Evolutionary conservation across 2,797 vertebrate genomes (phyloP).

Genomic region (Premnoplex brunnescens): DNA sequence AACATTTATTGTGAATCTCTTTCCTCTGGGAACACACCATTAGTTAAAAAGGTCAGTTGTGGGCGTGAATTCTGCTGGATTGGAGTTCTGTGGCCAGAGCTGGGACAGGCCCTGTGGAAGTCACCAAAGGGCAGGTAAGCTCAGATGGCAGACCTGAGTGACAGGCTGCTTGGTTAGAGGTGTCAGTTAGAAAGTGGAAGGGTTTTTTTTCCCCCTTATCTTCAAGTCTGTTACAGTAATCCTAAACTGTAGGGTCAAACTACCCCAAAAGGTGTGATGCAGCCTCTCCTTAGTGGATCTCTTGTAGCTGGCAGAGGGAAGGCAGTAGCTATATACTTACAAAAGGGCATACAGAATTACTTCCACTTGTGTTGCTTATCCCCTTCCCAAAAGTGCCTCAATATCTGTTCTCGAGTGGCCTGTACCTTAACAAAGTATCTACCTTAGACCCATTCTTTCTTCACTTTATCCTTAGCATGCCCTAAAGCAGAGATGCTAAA

Average conservation of each 20-base stretch:
- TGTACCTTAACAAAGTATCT: constrained; percentile 33
- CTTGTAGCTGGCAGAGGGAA: background rate
- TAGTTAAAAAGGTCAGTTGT: background rate
- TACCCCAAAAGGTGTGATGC: fast-evolving
- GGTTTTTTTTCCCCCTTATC: fast-evolving
- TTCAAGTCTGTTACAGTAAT: background rate
- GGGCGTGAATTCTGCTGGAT: background rate
- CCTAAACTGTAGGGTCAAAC: background rate
- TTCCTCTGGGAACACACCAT: background rate
- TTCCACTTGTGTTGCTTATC: background rate
- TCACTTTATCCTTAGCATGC: background rate
- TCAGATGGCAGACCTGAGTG: background rate
- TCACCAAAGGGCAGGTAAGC: background rate
- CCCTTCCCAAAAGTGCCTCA: constrained; percentile 67
- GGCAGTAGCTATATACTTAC: background rate
- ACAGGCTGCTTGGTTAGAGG: background rate
- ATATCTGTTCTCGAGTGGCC: constrained; percentile 49
- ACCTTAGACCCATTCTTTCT: constrained; percentile 27
- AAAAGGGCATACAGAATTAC: background rate
- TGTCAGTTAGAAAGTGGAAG: background rate
- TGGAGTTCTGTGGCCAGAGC: background rate
- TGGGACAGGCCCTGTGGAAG: background rate
- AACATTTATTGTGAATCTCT: fast-evolving
- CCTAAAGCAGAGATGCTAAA: background rate
- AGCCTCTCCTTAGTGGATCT: background rate